phyloP scores from a whole-genome alignment of 2,113 vertebrate genomes.

The Menidia beryllina region DNA sequence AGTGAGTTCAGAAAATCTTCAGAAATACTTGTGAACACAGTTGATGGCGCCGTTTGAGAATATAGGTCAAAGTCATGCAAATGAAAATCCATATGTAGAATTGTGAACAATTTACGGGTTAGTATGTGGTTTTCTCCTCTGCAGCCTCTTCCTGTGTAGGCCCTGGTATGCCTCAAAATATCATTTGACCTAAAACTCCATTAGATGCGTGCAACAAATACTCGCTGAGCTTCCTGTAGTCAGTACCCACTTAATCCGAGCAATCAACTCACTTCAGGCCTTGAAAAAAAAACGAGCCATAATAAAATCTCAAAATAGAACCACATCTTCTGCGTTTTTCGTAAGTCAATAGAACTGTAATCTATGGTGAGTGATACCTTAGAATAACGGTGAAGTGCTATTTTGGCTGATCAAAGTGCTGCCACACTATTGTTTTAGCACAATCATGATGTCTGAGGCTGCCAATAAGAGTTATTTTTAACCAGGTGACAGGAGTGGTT shows the following conservation, averaged over 20 bases:
- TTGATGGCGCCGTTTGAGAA: too few species aligned
- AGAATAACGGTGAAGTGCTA: conserved; percentile 32
- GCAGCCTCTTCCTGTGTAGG: too few species aligned
- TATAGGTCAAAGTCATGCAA: too few species aligned
- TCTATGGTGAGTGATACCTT: conserved; percentile 1
- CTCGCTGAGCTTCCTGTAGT: neutral
- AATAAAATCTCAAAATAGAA: conserved; percentile 1
- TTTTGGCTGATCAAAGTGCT: conserved; percentile 66
- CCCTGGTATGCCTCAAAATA: too few species aligned
- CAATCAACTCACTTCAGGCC: neutral
- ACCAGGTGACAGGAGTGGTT: conserved; percentile 58
- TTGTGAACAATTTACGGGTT: too few species aligned
- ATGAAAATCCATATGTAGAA: too few species aligned
- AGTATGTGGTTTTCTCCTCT: too few species aligned
- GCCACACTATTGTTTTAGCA: conserved; percentile 62
- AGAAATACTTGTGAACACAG: too few species aligned
- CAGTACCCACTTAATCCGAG: too few species aligned
- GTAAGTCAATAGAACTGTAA: neutral
- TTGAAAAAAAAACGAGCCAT: neutral
- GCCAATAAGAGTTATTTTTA: conserved; percentile 72
- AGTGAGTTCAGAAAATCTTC: too few species aligned
- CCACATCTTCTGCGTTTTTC: neutral
- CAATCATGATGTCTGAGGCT: conserved; percentile 44
- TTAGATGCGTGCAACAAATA: neutral
- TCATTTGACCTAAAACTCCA: neutral